Conservation (phyloP, 2,888 invertebrate genomes). For the Smittia sp. region DNA sequence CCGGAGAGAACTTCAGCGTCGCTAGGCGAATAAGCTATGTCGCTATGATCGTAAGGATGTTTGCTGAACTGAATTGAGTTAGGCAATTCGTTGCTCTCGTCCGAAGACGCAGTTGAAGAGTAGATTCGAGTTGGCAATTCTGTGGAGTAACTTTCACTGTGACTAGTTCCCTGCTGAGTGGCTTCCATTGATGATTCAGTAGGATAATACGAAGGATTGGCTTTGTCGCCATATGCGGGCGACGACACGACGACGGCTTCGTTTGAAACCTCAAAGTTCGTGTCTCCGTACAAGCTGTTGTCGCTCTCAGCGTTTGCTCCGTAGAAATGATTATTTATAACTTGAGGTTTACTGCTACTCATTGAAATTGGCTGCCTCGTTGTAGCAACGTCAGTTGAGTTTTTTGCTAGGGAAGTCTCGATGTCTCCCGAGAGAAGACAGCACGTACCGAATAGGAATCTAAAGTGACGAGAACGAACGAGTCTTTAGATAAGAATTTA, state of each 20-base stretch:
- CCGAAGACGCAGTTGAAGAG: conserved; percentile 36
- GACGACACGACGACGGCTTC: conserved; percentile 50
- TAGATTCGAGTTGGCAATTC: conserved; percentile 40
- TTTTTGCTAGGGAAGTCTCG: conserved; percentile 50
- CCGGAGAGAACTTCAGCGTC: conserved; percentile 55
- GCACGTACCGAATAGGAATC: conserved; percentile 85
- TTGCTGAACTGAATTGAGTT: conserved; percentile 45
- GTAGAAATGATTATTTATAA: conserved; percentile 34
- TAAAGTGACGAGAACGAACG: conserved; percentile 8
- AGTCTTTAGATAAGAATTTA: background rate
- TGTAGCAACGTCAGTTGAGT: conserved; percentile 47
- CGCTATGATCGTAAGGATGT: conserved; percentile 56
- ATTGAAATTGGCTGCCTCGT: conserved; percentile 44
- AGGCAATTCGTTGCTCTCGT: conserved; percentile 44
- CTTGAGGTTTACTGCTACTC: conserved; percentile 37
- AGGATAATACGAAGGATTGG: conserved; percentile 2
- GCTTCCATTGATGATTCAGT: background rate
- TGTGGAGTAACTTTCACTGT: conserved; percentile 17
- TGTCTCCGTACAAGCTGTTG: conserved; percentile 42
- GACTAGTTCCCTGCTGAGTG: conserved; percentile 10
- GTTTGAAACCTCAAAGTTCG: conserved; percentile 48
- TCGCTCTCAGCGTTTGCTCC: conserved; percentile 46
- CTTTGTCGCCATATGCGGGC: conserved; percentile 44
- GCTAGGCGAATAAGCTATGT: conserved; percentile 60
- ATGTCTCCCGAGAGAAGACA: conserved; percentile 68